Evolutionary conservation across 2,113 vertebrate genomes (phyloP), one percentile per base, ranked within the genome.

Genomic region (Leuciscus idus): DNA sequence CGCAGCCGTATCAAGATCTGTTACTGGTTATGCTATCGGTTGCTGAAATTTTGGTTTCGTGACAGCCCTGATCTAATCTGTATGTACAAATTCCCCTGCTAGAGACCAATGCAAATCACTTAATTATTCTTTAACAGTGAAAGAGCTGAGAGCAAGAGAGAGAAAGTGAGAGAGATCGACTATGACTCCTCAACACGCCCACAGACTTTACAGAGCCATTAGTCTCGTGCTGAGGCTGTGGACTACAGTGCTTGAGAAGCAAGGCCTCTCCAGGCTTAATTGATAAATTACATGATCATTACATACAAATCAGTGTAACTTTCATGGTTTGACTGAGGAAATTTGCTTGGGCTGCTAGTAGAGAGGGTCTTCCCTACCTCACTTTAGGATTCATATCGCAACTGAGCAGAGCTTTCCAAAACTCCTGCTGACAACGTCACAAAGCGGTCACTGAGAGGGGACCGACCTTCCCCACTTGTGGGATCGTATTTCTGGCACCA

Each of bases 231-330:
- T 70, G 74, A 84, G 81, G 80, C 81, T 59, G 75, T 66, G 81
- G 81, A 81, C 88, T 86, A 39, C 80, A 76, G 64, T 17, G 13
- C 46, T 87, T 59, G 39, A 83, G 77, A 87, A 85, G 39, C 55
- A 83, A 62, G 62, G 33, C 74, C 73, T 84, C 64, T 83, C 81
- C 61, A 68, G 61, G 78, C 68, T 80, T 87, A 89, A 84, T 77
- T 86, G 84, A 89, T 84, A 84, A 89, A 89, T 82, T 89, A 89
- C 85, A 85, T 59, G 73, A 85, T 80, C 72, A 73, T 79, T 83
- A 76, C 83, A 86, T 82, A 86, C 81, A 73, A 83, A 89, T 87
- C 75, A 84, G 75, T 70, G 70, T 90, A 87, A 81, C 70, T 66
- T 84, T 84, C 75, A 85, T 77, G 83, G 79, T 77, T 80, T 52